phyloP scores from a whole-genome alignment of 2,888 invertebrate species.

The Scaptomyza flava region DNA sequence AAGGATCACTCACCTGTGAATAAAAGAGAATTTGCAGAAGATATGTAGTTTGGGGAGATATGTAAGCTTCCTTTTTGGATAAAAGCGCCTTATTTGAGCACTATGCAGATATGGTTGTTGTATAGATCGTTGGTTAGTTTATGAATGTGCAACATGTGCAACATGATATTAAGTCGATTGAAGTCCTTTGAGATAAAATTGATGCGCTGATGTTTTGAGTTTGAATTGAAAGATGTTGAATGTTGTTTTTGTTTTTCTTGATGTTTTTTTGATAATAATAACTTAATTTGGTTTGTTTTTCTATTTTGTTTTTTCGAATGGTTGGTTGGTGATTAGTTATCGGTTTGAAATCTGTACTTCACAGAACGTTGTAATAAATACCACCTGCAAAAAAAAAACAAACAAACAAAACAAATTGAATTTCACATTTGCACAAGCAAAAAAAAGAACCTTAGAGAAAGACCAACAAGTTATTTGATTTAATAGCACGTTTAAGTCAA shows the following conservation, averaged over 20 bases:
- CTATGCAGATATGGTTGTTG: not conserved
- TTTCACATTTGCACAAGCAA: conserved; percentile 14
- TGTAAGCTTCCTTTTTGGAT: not conserved
- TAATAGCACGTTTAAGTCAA: conserved; percentile 13
- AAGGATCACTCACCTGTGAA: conserved; percentile 3
- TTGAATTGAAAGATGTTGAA: not conserved
- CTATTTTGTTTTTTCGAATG: not conserved
- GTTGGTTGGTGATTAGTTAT: not conserved
- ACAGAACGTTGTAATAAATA: not conserved
- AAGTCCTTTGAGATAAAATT: not conserved
- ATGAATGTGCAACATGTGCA: too few relatives aligned
- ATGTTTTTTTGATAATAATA: not conserved
- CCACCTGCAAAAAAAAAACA: conserved; percentile 7
- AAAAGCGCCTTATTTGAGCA: not conserved
- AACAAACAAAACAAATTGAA: conserved; percentile 6
- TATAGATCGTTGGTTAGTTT: not conserved
- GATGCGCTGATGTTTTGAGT: not conserved
- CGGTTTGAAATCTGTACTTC: not conserved
- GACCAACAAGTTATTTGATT: conserved; percentile 24
- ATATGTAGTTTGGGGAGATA: too few relatives aligned
- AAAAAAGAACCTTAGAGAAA: conserved; percentile 20
- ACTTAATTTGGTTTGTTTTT: not conserved
- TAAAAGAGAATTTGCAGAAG: not conserved
- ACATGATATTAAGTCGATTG: not conserved
- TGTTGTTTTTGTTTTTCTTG: not conserved